Base-by-base conservation (phyloP, 2,888 invertebrate species). In the Catocala sponsa region DNA sequence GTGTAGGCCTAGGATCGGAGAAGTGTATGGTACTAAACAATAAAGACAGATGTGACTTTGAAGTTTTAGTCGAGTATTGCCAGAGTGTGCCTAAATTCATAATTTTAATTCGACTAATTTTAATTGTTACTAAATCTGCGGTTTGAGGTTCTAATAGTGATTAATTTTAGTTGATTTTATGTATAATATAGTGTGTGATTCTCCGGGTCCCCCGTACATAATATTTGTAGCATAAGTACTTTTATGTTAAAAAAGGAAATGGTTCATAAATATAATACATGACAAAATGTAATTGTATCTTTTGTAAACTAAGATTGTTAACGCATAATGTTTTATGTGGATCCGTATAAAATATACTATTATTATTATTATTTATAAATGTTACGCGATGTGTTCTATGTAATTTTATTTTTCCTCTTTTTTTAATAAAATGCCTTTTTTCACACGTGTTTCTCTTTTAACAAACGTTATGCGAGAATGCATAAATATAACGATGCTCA, bases 381-480 rank as follows among this genome's bases (percentile, higher is more conserved):
- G 91, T 93, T 92, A 89, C 88, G 88, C 85, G 85, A 87, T 89
- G 88, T 91, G 88, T 91, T 91, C 84, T 84, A 73, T 89, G 88
- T 91, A 86, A 91, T 89, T 89, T 88, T 76, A 78, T 78, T 80
- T 74, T 80, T 86, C 85, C 78, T 79, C 78, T 81, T 87, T 88
- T 25, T 88, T 88, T 85, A 89, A 85, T 80, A 86, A 88, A 90
- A 91, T 80, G 83, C 85, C 89, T 89, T 91, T 91, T 89, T 86
- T 74, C 55, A 80, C 64, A 44, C 49, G 55, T 80, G 76, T 80
- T 64, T 58, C 72, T 79, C 68, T 12, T 41, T 12, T 6, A 7
- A 50, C 9, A 7, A 38, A 7, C 9, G 0, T 38, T 38, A 38
- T 25, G 25, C 25, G 25, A 25, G 25, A 25, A 25, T 25, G 25